Evolutionary conservation across 2,113 vertebrate species (phyloP).

Genomic region (Pangasianodon hypophthalmus): DNA sequence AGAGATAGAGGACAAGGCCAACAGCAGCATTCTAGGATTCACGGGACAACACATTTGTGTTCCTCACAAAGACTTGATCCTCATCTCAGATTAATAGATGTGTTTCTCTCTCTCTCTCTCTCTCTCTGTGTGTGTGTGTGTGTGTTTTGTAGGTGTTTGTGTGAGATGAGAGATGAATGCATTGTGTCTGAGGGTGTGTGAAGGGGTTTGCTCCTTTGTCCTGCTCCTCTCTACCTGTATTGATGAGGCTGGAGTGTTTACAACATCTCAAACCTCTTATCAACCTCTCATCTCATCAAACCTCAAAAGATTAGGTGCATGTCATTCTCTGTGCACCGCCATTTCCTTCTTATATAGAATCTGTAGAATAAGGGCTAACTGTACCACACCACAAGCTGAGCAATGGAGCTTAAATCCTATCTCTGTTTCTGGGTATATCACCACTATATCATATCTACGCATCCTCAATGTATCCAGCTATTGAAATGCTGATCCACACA

Average conservation of each 20-base stretch:
- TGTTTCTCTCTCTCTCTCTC: not conserved
- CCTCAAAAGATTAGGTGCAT: constrained; percentile 40
- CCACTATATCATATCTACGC: not conserved
- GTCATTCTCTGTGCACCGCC: constrained; percentile 14
- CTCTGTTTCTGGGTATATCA: constrained; percentile 20
- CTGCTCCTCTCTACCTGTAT: constrained; percentile 26
- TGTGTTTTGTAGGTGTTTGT: not conserved
- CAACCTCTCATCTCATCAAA: no score
- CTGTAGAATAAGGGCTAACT: not conserved
- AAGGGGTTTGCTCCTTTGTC: constrained; percentile 39
- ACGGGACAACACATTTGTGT: constrained; percentile 6
- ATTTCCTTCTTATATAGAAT: constrained; percentile 14
- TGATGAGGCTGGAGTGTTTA: constrained; percentile 50
- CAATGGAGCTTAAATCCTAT: constrained; percentile 7
- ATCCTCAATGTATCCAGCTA: not conserved
- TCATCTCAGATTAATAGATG: constrained; percentile 5
- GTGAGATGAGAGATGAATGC: not conserved
- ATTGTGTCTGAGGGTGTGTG: not conserved
- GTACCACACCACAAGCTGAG: not conserved
- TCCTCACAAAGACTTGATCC: constrained; percentile 14
- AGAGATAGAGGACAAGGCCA: constrained; percentile 22
- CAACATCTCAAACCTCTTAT: constrained; percentile 38
- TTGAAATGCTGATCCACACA: constrained; percentile 18
- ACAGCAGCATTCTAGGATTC: not conserved
- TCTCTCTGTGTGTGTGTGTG: not conserved